Evolutionary conservation across 2,797 vertebrate species (phyloP), one percentile per base, ranked within the genome.

Genomic region (Emydoidea blandingii): DNA sequence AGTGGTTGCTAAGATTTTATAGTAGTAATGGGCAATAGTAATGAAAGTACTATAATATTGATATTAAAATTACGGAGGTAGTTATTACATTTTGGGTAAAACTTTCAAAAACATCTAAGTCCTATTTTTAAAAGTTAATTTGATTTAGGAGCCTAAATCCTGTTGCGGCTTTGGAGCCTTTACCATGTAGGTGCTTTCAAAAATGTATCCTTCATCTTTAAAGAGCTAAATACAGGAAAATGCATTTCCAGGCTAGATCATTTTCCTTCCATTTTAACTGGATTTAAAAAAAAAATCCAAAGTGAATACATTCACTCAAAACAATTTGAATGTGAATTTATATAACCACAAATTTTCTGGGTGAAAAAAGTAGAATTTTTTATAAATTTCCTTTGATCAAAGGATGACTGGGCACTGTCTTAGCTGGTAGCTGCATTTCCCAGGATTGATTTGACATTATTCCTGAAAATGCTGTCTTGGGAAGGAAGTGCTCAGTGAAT

Each of bases 401-500:
- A 93, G 74, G 50, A 52, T 54, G 74, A 52, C n/a, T 27, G 7
- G 14, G 82, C 50, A 72, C 72, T 37, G 34, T n/a, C 31, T 56
- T 56, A n/a, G 72, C 49, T 12, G 31, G 14, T 89, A 78, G 21
- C 14, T 8, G 31, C 15, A 10, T 53, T 80, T 84, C 56, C n/a
- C 15, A 68, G 12, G 25, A 84, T 78, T 74, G 31, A 44, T 62
- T 79, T 80, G 37, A 31, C 87, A 8, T 74, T 88, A 68, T 18
- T 37, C 79, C 79, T 5, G 68, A 41, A 79, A 57, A 14, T 47
- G 31, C 2, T 59, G 1, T 6, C 8, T 54, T 87, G 87, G 96
- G 89, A 95, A 92, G 80, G 76, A 72, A 86, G 4, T 68, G 18
- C 81, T 88, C 65, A 19, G 41, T 50, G 56, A 97, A 86, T 89